A percentile compares a stretch with the other conserved stretches of the same genome.
Evolutionary conservation across 2,113 vertebrate species (phyloP).

Genomic region (Cyanoderma ruficeps): DNA sequence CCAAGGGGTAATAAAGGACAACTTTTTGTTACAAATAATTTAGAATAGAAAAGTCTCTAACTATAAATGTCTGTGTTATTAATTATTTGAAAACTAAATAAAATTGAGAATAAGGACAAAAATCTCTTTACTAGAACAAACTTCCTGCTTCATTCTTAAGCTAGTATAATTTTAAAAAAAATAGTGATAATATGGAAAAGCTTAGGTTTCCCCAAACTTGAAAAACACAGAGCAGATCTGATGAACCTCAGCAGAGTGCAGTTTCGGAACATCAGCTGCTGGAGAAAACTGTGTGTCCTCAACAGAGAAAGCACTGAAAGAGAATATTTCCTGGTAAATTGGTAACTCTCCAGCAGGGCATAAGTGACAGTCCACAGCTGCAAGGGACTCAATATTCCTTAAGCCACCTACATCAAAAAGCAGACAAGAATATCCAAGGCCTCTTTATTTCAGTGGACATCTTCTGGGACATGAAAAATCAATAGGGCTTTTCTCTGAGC

Average conservation of each 20-base stretch:
- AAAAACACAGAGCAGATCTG: neutral
- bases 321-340: neutral
- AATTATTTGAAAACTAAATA: neutral
- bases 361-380: neutral
- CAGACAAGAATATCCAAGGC: neutral
- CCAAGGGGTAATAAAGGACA: neutral
- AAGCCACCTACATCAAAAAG: neutral
- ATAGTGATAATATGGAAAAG: neutral
- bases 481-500: neutral
- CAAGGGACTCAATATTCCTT: neutral
- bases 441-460: neutral
- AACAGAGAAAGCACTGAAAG: neutral
- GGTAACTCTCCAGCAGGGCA: neutral
- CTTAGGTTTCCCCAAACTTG: neutral
- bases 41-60: neutral
- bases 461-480: neutral
- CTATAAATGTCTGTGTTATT: neutral
- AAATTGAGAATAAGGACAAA: neutral
- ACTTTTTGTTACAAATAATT: neutral
- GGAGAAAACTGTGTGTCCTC: neutral
- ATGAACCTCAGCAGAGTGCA: neutral
- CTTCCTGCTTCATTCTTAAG: neutral
- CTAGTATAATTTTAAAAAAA: neutral
- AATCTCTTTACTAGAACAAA: neutral
- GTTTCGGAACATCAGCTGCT: neutral